Conservation (phyloP, 2,888 invertebrate genomes). For the Allolobophora icterica region DNA sequence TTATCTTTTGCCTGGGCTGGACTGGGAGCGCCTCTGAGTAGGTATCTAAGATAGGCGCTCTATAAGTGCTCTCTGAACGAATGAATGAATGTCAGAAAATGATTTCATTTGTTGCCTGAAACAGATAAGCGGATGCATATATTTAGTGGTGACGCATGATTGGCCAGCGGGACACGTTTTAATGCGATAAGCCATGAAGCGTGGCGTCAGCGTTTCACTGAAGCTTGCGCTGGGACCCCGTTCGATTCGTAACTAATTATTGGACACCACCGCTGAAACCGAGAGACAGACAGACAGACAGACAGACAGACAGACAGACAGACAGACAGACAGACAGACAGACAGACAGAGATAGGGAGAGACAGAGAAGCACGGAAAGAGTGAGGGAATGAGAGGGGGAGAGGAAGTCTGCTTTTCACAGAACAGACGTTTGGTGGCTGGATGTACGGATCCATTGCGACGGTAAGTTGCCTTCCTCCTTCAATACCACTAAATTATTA, state of each 20-base stretch:
- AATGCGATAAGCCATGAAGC: neutral
- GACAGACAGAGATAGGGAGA: too few relatives aligned
- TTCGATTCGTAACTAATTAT: neutral
- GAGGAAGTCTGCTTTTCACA: neutral
- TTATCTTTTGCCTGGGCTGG: too few relatives aligned
- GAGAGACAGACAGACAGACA: neutral
- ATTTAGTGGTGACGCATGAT: neutral
- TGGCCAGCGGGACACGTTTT: neutral
- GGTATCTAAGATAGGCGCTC: neutral
- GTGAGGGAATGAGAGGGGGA: neutral
- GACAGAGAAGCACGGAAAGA: neutral
- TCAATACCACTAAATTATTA: neutral
- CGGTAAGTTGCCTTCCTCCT: neutral
- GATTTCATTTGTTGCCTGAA: neutral
- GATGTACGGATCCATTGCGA: neutral
- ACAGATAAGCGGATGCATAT: neutral
- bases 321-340: too few relatives aligned
- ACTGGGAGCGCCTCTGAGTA: too few relatives aligned
- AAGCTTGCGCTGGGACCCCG: neutral
- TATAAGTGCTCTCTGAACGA: neutral
- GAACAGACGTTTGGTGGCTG: neutral
- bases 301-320: neutral
- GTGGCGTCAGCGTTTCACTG: neutral
- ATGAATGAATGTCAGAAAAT: neutral
- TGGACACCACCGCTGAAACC: neutral